A percentile compares a stretch with the other conserved stretches of the same genome.
Conservation (phyloP, 2,113 vertebrate species). For the Caretta caretta region DNA sequence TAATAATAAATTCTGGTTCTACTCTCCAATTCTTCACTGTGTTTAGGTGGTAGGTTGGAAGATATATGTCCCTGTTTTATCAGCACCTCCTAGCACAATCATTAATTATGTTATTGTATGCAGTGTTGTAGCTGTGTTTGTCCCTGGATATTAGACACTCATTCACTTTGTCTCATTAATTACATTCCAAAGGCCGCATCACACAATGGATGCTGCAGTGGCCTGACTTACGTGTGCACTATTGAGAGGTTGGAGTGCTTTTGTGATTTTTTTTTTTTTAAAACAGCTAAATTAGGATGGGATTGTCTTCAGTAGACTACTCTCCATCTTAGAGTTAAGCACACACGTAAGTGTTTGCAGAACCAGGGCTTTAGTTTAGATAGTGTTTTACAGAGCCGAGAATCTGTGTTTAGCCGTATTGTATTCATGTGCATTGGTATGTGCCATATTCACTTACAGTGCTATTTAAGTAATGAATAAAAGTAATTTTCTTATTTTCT, state of each 20-base stretch:
- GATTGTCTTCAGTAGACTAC: slow-evolving; percentile 27
- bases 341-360: slow-evolving; percentile 10
- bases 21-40: background rate
- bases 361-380: background rate
- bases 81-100: background rate
- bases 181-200: background rate
- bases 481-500: accelerated
- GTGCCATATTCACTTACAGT: background rate
- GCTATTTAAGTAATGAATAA: slow-evolving; percentile 18
- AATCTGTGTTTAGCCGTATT: background rate
- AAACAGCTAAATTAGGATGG: slow-evolving; percentile 8
- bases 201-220: background rate
- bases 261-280: slow-evolving; percentile 61
- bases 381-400: background rate
- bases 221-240: background rate
- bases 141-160: too few species aligned
- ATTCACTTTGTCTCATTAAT: background rate
- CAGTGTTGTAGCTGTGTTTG: too few species aligned
- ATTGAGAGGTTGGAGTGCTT: background rate
- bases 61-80: slow-evolving; percentile 13
- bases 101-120: background rate
- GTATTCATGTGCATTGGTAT: background rate
- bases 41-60: background rate
- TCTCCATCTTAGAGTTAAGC: slow-evolving; percentile 40
- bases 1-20: slow-evolving; percentile 33